Conservation (phyloP, 2,888 invertebrate genomes). For the Plebejus anna region DNA sequence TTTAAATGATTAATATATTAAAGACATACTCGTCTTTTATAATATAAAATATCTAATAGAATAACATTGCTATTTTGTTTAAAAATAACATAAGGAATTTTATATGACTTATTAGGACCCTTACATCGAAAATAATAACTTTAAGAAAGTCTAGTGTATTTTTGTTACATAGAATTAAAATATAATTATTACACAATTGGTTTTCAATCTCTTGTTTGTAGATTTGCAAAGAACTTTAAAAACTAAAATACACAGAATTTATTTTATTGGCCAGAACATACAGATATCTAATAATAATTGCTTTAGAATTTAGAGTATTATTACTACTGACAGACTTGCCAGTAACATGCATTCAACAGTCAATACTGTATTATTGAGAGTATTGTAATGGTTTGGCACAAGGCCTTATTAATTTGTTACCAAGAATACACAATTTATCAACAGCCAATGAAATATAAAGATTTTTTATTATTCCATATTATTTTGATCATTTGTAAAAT, state of each 20-base stretch:
- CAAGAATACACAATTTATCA: not conserved
- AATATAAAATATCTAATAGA: slow-evolving; percentile 26
- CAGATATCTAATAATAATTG: not conserved
- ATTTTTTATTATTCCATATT: not conserved
- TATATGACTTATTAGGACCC: slow-evolving; percentile 19
- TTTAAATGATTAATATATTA: slow-evolving; percentile 20
- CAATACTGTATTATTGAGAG: slow-evolving; percentile 5
- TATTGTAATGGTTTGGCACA: slow-evolving; percentile 1
- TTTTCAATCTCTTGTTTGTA: slow-evolving; percentile 8
- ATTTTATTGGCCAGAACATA: not conserved
- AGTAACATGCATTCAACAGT: not conserved
- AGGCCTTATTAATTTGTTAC: slow-evolving; percentile 9
- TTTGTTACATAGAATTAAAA: slow-evolving; percentile 14
- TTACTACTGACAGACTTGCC: not conserved
- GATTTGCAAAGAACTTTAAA: not conserved
- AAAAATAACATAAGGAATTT: slow-evolving; percentile 21
- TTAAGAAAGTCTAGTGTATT: slow-evolving; percentile 17
- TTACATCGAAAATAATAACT: slow-evolving; percentile 3
- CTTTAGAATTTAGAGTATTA: not conserved
- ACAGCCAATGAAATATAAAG: not conserved
- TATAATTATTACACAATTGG: not conserved
- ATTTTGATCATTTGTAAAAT: not conserved
- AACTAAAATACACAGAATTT: not conserved
- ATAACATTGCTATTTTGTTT: slow-evolving; percentile 25
- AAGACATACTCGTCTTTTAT: slow-evolving; percentile 21